Conservation (phyloP, 2,113 vertebrate species). For the Nipponia nippon region DNA sequence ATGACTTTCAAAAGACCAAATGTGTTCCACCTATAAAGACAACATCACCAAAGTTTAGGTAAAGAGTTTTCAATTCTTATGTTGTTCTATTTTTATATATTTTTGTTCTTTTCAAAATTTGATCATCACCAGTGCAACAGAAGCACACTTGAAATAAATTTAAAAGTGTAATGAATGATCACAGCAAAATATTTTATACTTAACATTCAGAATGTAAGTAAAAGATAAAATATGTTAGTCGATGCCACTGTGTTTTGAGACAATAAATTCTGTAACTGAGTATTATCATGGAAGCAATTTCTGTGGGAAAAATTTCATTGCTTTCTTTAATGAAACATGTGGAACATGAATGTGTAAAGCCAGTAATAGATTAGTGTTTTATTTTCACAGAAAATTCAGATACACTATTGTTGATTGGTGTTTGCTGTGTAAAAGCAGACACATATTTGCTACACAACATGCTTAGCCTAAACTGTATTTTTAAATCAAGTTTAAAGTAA, state of each 20-base stretch:
- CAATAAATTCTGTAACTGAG: not conserved
- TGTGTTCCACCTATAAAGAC: not conserved
- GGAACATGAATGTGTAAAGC: not conserved
- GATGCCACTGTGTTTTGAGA: not conserved
- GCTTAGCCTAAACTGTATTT: not conserved
- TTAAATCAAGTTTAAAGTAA: not conserved
- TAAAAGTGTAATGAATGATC: not conserved
- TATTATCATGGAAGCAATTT: not conserved
- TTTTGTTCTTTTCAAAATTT: not conserved
- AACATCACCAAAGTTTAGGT: not conserved
- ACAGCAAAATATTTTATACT: not conserved
- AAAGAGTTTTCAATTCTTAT: not conserved
- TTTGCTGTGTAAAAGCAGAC: not conserved
- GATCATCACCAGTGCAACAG: not conserved
- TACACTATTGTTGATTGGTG: not conserved
- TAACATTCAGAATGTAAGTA: not conserved
- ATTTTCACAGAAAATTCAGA: not conserved
- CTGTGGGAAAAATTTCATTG: not conserved
- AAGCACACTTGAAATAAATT: not conserved
- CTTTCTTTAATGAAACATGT: not conserved
- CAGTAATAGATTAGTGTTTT: not conserved
- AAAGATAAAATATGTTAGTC: not conserved
- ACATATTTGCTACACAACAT: not conserved
- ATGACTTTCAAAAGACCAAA: not conserved
- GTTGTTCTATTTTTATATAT: not conserved